Conservation (phyloP, 2,113 vertebrate genomes). For the Sylvietta virens region DNA sequence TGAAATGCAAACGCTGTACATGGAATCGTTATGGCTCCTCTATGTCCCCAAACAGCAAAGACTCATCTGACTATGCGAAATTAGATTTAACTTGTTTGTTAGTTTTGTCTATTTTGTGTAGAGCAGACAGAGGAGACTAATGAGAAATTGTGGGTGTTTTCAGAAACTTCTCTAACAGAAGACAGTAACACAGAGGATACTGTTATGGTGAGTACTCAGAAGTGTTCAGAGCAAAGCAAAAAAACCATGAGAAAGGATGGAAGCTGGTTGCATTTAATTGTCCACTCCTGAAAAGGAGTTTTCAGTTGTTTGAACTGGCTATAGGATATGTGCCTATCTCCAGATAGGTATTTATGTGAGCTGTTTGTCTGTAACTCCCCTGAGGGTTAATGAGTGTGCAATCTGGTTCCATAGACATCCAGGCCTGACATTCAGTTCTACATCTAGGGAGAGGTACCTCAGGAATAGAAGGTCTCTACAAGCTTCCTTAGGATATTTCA, state of each 20-base stretch:
- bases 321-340: neutral
- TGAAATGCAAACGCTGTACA: neutral
- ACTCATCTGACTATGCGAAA: neutral
- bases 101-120: neutral
- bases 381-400: neutral
- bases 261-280: neutral
- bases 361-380: neutral
- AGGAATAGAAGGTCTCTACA: neutral
- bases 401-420: neutral
- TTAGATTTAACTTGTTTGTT: neutral
- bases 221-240: neutral
- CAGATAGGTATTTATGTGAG: neutral
- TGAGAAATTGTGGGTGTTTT: neutral
- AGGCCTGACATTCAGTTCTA: neutral
- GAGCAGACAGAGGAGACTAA: neutral
- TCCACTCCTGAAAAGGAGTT: neutral
- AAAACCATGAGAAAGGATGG: neutral
- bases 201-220: neutral
- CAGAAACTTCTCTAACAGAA: neutral
- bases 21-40: neutral
- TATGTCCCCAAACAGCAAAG: neutral
- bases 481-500: neutral
- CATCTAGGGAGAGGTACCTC: neutral
- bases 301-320: neutral
- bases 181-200: neutral